Base-by-base conservation (phyloP, 2,888 invertebrate genomes). In the Anorthoa munda region DNA sequence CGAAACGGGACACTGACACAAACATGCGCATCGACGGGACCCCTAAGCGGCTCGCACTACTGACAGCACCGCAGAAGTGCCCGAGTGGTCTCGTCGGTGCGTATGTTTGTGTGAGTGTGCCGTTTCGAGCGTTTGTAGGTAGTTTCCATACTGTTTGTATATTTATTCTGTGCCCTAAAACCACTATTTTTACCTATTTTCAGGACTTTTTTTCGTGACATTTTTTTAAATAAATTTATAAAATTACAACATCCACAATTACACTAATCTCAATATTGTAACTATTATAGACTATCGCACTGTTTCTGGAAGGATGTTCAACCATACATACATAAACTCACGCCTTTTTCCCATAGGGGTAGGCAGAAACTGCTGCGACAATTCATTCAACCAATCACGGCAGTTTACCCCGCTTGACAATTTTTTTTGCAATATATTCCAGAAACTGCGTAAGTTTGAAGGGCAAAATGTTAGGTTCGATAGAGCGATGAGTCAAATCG, bases 191-290 rank as follows among this genome's bases (percentile, higher is more conserved):
- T 60, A 56, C 26, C 23, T 61, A 58, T 60, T 78, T 48, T 55
- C 48, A 56, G 50, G 48, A 59, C 46, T 12, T 59, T 58, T 61
- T 70, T 59, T 26, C n/a, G 13, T 71, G 69, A 45, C 26, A 26
- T 55, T 48, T 75, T 58, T 75, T 66, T 53, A n/a, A 53, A 46
- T 18, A 68, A 65, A 63, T 50, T 23, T 56, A 77, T 64, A 48
- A 53, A 81, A 70, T 64, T 77, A 70, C 17, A 80, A 77, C 58
- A 73, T 70, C 48, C 56, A 77, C 53, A 67, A 72, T 68, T 56
- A 66, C 23, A 50, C 46, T 21, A 61, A 73, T 61, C 26, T 66
- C 21, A 61, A 68, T 61, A 56, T 56, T 56, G 4, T 77, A 61
- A 72, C 26, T 7, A 66, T 50, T 61, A 60, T 31, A 60, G 12